Evolutionary conservation across 2,113 vertebrate species (phyloP).

Genomic region (Sciurus niger): DNA sequence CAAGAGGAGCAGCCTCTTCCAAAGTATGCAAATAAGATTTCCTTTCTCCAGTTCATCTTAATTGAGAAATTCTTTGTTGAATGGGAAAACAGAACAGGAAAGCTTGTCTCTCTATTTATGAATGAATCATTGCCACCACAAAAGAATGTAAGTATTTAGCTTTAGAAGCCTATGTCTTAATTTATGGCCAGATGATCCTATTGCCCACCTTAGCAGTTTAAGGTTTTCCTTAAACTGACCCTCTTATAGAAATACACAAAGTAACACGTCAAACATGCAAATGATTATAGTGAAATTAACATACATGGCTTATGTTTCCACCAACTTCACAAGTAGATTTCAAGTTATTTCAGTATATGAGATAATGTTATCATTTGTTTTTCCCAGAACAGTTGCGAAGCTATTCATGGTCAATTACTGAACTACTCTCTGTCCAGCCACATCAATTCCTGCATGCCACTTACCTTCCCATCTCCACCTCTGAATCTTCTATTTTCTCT

Average conservation of each 20-base stretch:
- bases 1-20: neutral
- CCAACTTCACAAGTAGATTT: neutral
- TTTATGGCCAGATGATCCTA: neutral
- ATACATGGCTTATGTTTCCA: neutral
- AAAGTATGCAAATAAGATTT: neutral
- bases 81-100: slow-evolving; percentile 10
- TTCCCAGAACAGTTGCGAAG: neutral
- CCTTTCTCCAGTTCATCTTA: neutral
- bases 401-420: neutral
- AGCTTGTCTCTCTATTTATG: neutral
- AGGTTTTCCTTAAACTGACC: neutral
- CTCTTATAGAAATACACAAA: neutral
- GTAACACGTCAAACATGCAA: neutral
- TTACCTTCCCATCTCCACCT: neutral
- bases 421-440: neutral
- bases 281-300: neutral
- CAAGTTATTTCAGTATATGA: neutral
- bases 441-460: too few species aligned
- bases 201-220: neutral
- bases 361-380: neutral
- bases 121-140: neutral
- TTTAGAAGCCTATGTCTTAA: neutral
- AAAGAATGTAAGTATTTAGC: neutral
- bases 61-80: neutral
- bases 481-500: neutral